These are phyloP conservation scores for Platyrinchus mystaceus DNA, from an alignment of 2,797 vertebrate genomes.

Conservation along the genomic window DNA sequence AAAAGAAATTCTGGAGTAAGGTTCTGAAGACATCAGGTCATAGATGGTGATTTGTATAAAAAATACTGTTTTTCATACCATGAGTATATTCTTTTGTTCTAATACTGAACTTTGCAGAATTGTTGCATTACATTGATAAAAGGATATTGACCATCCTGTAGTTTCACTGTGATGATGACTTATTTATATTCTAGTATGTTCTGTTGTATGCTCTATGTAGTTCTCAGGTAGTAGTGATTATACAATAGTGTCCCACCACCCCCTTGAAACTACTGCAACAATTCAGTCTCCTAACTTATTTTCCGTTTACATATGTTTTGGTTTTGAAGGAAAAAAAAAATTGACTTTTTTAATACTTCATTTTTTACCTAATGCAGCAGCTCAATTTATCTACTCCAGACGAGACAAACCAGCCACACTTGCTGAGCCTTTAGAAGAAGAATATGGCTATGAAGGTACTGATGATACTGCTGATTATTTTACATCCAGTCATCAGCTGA, in stretches of 20 bases:
- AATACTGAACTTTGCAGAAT: neutral
- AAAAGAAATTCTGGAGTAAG: neutral
- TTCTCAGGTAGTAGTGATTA: neutral
- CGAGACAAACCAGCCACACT: slow-evolving; percentile 81
- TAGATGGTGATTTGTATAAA: neutral
- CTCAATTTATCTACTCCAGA: slow-evolving; percentile 96
- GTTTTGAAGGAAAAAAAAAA: neutral
- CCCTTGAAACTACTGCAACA: neutral
- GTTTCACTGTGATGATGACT: neutral
- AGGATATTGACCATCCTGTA: neutral
- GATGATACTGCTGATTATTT: slow-evolving; percentile 47
- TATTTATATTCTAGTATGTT: neutral
- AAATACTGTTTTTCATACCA: neutral
- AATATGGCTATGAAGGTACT: slow-evolving; percentile 79
- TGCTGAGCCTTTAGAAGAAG: slow-evolving; percentile 87
- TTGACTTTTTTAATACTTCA: neutral
- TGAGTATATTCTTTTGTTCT: neutral
- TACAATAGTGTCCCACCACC: neutral
- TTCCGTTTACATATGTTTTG: neutral
- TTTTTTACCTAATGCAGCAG: slow-evolving; percentile 79
- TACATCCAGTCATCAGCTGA: slow-evolving; percentile 70
- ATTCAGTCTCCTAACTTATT: neutral
- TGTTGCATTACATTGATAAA: neutral
- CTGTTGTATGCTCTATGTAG: neutral
- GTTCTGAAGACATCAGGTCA: neutral